These are phyloP conservation scores for Adelognathus sp. DNA, from an alignment of 2,888 invertebrate genomes.

Conservation along the genomic window DNA sequence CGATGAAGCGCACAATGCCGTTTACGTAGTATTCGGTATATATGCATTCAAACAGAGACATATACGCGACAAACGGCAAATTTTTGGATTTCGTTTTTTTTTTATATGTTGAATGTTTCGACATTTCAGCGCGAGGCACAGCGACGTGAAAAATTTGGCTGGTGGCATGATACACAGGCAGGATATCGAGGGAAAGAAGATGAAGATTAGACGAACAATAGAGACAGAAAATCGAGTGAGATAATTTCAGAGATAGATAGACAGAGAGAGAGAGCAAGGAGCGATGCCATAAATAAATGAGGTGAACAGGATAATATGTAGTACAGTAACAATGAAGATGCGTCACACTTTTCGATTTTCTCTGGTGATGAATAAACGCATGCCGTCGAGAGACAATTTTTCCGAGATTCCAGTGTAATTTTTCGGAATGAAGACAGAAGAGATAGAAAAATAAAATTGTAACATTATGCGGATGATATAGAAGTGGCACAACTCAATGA, in stretches of 20 bases:
- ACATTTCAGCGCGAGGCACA: constrained; percentile 58
- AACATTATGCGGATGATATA: constrained; percentile 22
- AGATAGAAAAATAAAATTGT: neutral
- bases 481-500: constrained; percentile 53
- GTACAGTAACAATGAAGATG: constrained; percentile 46
- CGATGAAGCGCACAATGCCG: neutral
- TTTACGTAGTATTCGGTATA: constrained; percentile 16
- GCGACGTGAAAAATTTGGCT: constrained; percentile 61
- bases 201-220: constrained; percentile 50
- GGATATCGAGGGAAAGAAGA: constrained; percentile 52
- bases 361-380: constrained; percentile 31
- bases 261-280: constrained; percentile 50
- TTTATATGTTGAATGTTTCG: neutral
- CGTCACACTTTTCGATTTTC: constrained; percentile 24
- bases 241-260: constrained; percentile 37
- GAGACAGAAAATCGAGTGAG: constrained; percentile 54
- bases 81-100: constrained; percentile 9
- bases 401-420: constrained; percentile 12
- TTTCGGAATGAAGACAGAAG: neutral
- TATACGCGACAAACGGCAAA: constrained; percentile 1
- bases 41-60: neutral
- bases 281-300: constrained; percentile 29
- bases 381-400: constrained; percentile 33
- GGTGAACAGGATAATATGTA: constrained; percentile 20
- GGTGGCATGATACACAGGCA: constrained; percentile 62